Evolutionary conservation across 1,140 invertebrate species (phyloP), one percentile per base, ranked within the genome.

Genomic region (Wasmannia auropunctata): DNA sequence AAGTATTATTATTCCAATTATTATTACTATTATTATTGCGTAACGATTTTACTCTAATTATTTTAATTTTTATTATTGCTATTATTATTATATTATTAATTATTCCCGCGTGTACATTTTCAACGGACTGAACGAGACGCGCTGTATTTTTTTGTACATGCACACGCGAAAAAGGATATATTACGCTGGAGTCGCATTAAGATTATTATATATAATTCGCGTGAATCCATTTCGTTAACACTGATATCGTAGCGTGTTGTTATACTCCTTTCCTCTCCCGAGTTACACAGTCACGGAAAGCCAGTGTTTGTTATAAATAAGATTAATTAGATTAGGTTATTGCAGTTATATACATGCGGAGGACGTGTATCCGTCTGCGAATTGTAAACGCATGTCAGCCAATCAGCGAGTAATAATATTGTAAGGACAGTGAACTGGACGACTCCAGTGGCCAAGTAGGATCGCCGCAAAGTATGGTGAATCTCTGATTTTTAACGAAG

Each of bases 301-400:
- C 91, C 92, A 91, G 91, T 92, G 90, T 92, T 93, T 89, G 91
- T 93, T 92, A 86, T 87, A 75, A 58, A 89, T 90, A 91, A 91
- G 67, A 62, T 90, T 89, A 81, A 90, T 91, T 77, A 80, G 49
- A 81, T 88, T 90, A 91, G 70, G 92, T 88, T 89, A 89, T 91
- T 86, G 85, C 87, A 65, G 58, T 63, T 86, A 86, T 86, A 86
- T 83, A 51, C 65, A 65, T 76, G 65, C 31, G 85, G 58, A 58
- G 54, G 62, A 54, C 74, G 69, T 46, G 88, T 81, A 74, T 75
- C 69, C 51, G 51, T 83, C 77, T 63, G 88, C 88, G 63, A n/a
- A 88, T 77, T 37, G 65, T 72, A 60, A n/a, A 72, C 54, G 85
- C 67, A 51, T 67, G 72, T 88, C 76, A 83, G 67, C 80, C 60